A percentile compares a stretch with the other conserved stretches of the same genome.
These are phyloP conservation scores for Erynnis tages DNA, from an alignment of 2,888 invertebrate species.

Conservation along the genomic window DNA sequence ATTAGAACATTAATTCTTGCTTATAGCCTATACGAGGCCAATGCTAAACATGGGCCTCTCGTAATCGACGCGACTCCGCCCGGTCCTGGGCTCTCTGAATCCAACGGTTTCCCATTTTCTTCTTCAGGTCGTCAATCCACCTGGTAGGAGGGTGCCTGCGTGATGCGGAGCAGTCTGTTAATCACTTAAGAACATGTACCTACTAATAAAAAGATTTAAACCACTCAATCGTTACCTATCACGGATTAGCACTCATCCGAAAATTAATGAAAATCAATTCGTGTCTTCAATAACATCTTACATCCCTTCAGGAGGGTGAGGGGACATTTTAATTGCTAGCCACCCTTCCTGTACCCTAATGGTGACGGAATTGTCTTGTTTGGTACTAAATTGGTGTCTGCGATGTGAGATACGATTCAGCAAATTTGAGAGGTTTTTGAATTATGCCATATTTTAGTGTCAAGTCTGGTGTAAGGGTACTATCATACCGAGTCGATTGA, in stretches of 20 bases:
- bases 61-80: too few species aligned
- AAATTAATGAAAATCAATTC: slow-evolving; percentile 38
- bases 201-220: too few species aligned
- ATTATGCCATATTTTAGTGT: slow-evolving; percentile 1
- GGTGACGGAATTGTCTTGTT: slow-evolving; percentile 44
- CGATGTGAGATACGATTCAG: slow-evolving; percentile 36
- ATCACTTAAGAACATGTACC: too few species aligned
- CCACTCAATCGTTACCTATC: neutral
- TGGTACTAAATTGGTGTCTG: slow-evolving; percentile 44
- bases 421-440: slow-evolving; percentile 7
- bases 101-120: too few species aligned
- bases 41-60: too few species aligned
- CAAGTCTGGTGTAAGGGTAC: neutral
- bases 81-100: too few species aligned
- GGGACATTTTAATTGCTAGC: slow-evolving; percentile 51
- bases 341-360: slow-evolving; percentile 34
- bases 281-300: slow-evolving; percentile 39
- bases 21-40: too few species aligned
- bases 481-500: too few species aligned
- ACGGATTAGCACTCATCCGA: slow-evolving; percentile 20
- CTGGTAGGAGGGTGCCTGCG: too few species aligned
- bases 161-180: too few species aligned
- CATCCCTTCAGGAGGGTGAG: slow-evolving; percentile 40
- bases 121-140: too few species aligned
- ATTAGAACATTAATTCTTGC: too few species aligned